Evolutionary conservation across 1,140 invertebrate genomes (phyloP), one percentile per base, ranked within the genome.

Genomic region (Lineus longissimus): DNA sequence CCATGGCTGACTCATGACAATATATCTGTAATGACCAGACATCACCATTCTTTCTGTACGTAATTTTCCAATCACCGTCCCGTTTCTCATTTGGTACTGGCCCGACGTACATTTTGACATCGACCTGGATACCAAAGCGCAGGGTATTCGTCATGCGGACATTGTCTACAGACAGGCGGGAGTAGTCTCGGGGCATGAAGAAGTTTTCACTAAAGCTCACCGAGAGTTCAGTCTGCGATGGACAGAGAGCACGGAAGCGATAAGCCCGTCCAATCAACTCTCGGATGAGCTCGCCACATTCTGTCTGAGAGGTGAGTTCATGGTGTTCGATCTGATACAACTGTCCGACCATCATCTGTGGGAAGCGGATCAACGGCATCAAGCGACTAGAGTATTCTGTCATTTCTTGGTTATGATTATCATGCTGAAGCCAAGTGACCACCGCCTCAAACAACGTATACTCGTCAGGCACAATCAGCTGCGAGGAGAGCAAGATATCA

Each of bases 61-160:
- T 80, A 25, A 81, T 76, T 65, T 80, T 80, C 80, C 80, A 81
- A 45, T 81, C 79, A 9, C 76, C 80, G 33, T 78, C 77, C 0
- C 73, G 60, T 27, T 64, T 61, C 51, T 73, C 66, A 1, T 70
- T 73, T 0, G 79, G 78, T 2, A 81, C 78, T 7, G 80, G 76
- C 17, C 78, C 75, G 19, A 73, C 72, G 58, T 74, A 77, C 2
- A 77, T 80, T 29, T 71, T 68, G 0, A 81, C 79, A 65, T 81
- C 80, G 1, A 80, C 77, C 60, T 80, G 78, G 55, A 80, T 79
- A 7, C 76, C 78, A 70, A 80, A 81, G 23, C 80, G 64, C 7
- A 80, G 63, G 0, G 78, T 79, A 61, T 80, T 81, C 64, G 80
- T 78, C 72, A 81, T 79, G 15, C 73, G 68, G 0, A 81, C 78